A percentile compares a stretch with the other conserved stretches of the same genome.
These are phyloP conservation scores for Malthinus seriepunctatus DNA, from an alignment of 2,888 invertebrate species.

Conservation along the genomic window DNA sequence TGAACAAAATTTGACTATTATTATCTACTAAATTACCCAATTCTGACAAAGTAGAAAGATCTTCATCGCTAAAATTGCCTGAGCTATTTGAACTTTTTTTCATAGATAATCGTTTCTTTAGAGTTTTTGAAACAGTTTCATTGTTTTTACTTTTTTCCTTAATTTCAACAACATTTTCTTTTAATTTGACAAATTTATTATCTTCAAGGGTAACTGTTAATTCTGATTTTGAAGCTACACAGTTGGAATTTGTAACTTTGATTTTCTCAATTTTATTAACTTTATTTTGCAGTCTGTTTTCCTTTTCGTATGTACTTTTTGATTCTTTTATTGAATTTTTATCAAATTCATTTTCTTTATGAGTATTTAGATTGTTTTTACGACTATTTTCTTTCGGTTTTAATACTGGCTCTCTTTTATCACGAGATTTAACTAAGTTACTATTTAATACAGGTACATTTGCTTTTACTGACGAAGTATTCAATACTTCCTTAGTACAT, in stretches of 20 bases:
- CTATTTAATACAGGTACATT: too few species aligned
- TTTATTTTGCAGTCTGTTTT: background rate
- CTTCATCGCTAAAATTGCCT: conserved; percentile 5
- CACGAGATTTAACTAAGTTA: too few species aligned
- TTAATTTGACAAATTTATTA: too few species aligned
- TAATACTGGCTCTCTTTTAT: too few species aligned
- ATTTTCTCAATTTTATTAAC: too few species aligned
- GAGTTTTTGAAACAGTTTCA: background rate
- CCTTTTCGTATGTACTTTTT: background rate
- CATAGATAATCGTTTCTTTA: conserved; percentile 9
- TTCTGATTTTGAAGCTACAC: too few species aligned
- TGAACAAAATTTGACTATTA: background rate
- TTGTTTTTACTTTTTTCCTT: background rate
- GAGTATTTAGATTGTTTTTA: background rate
- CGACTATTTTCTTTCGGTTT: background rate
- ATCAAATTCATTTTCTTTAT: background rate
- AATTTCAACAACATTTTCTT: too few species aligned
- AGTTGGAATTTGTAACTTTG: too few species aligned
- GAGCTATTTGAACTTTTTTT: conserved; percentile 7
- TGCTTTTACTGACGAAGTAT: too few species aligned
- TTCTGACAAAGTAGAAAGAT: background rate
- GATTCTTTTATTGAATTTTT: background rate
- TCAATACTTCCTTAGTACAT: too few species aligned
- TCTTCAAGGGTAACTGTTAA: too few species aligned
- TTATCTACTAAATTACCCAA: background rate